These are phyloP conservation scores for Agrilus planipennis DNA, from an alignment of 1,140 invertebrate genomes.

Conservation along the genomic window DNA sequence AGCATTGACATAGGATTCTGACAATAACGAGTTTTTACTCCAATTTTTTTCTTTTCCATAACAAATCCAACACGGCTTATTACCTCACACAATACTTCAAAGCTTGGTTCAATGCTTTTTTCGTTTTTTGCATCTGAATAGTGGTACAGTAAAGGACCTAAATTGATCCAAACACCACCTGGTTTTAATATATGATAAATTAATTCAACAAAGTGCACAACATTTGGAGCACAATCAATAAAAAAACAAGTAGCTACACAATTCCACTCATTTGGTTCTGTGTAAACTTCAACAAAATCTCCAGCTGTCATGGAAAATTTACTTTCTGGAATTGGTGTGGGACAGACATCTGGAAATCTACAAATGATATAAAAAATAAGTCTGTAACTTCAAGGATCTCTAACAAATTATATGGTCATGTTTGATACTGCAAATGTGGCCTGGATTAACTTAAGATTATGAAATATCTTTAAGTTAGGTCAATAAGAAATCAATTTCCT, in stretches of 20 bases:
- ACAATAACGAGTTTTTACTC: constrained; percentile 75
- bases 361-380: constrained; percentile 4
- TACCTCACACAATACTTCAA: constrained; percentile 70
- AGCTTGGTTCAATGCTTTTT: constrained; percentile 89
- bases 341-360: constrained; percentile 84
- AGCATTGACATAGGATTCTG: constrained; percentile 92
- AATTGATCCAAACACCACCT: constrained; percentile 78
- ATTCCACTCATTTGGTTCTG: constrained; percentile 61
- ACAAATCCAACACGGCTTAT: constrained; percentile 79
- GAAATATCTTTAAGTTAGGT: no score
- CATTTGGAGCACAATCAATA: constrained; percentile 94
- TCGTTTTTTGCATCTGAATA: constrained; percentile 75
- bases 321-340: constrained; percentile 49
- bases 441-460: no score
- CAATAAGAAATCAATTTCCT: no score
- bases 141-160: constrained; percentile 91
- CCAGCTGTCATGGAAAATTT: constrained; percentile 94
- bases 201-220: constrained; percentile 88
- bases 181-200: constrained; percentile 88
- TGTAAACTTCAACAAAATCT: constrained; percentile 72
- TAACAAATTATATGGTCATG: no score
- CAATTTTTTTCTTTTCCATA: constrained; percentile 59
- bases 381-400: no score
- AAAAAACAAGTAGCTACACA: constrained; percentile 96
- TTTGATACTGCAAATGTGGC: no score